These are phyloP conservation scores for Phacellophora camtschatica DNA, from an alignment of 30 jellyfish, hydroid and myxozoan species.

Conservation along the genomic window DNA sequence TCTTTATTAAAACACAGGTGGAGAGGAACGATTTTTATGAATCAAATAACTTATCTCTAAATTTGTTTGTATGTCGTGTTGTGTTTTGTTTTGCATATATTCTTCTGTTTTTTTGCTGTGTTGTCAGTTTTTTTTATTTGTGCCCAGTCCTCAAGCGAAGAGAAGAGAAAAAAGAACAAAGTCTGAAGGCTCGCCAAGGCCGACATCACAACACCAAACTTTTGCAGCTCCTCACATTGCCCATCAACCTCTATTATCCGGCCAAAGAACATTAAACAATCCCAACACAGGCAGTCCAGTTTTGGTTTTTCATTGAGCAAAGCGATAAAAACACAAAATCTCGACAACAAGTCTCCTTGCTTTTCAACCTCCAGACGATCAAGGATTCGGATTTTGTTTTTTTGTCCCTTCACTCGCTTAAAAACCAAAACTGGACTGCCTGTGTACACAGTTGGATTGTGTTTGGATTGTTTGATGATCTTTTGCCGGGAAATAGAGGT, in stretches of 20 bases:
- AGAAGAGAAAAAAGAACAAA: not conserved
- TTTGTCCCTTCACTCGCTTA: not conserved
- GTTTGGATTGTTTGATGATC: not conserved
- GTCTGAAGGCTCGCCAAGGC: not conserved
- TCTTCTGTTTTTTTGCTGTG: no score
- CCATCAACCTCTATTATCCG: not conserved
- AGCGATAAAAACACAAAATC: not conserved
- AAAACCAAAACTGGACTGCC: not conserved
- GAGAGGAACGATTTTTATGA: no score
- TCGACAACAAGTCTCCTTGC: not conserved
- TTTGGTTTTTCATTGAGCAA: not conserved
- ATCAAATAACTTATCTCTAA: no score
- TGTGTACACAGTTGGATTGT: not conserved
- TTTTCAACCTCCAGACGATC: not conserved
- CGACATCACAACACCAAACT: not conserved
- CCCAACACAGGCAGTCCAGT: not conserved
- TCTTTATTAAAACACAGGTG: no score
- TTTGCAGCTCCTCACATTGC: not conserved
- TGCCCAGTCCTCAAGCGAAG: not conserved
- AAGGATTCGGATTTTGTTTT: not conserved
- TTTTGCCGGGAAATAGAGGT: not conserved
- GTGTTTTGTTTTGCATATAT: no score
- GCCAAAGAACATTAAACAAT: not conserved
- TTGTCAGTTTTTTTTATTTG: not conserved
- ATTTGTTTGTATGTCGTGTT: no score